phyloP scores from a whole-genome alignment of 2,113 vertebrate species.

The Columba livia region DNA sequence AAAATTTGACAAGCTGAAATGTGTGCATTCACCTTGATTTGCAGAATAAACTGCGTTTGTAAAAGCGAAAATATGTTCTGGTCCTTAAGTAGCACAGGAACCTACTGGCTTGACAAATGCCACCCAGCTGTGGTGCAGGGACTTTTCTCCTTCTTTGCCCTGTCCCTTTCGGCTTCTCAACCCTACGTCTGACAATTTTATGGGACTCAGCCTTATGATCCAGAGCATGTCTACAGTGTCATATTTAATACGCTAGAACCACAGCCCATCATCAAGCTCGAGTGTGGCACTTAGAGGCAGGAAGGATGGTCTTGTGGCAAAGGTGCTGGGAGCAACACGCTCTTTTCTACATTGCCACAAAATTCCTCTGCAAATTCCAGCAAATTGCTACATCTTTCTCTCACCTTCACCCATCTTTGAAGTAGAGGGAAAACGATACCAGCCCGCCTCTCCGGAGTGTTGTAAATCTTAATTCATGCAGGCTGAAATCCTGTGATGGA shows the following conservation, averaged over 20 bases:
- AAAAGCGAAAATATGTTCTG: slow-evolving; percentile 65
- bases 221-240: background rate
- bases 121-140: background rate
- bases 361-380: background rate
- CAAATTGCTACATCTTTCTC: background rate
- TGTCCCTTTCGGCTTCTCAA: background rate
- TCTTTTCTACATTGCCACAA: background rate
- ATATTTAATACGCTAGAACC: background rate
- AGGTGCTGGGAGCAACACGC: background rate
- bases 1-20: slow-evolving; percentile 74
- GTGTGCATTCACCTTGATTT: slow-evolving; percentile 64
- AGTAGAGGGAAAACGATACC: background rate
- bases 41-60: slow-evolving; percentile 62
- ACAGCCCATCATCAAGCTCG: background rate
- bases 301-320: background rate
- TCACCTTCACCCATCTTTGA: background rate
- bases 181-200: slow-evolving; percentile 7
- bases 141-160: slow-evolving; percentile 21
- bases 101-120: slow-evolving; percentile 38
- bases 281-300: background rate
- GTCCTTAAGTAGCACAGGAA: slow-evolving; percentile 39
- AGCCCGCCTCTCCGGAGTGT: background rate
- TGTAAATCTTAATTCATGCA: background rate
- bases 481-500: background rate
- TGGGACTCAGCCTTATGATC: slow-evolving; percentile 7